phyloP scores from a whole-genome alignment of 1,140 invertebrate genomes.

The Aphis gossypii region DNA sequence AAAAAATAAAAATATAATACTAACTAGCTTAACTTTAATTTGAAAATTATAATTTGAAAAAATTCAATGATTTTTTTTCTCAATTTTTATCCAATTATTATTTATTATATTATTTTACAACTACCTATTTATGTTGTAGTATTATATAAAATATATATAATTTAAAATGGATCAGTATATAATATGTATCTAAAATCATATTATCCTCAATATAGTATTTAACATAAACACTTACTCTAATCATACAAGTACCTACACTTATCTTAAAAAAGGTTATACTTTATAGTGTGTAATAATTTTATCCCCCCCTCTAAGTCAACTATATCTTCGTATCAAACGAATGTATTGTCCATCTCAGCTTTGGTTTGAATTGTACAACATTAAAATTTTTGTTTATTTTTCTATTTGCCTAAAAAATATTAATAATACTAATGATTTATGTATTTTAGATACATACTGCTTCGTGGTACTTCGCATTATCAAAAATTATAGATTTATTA shows the following conservation, averaged over 20 bases:
- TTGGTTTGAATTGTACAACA: too few relatives aligned
- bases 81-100: neutral
- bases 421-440: neutral
- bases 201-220: neutral
- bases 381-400: neutral
- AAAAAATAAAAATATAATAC: too few relatives aligned
- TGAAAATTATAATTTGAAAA: too few relatives aligned
- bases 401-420: neutral
- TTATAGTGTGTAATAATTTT: too few relatives aligned
- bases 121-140: neutral
- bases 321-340: too few relatives aligned
- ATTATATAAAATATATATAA: neutral
- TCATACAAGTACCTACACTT: neutral
- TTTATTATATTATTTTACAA: neutral
- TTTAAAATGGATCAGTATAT: neutral
- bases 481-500: constrained; percentile 65
- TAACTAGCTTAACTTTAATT: too few relatives aligned
- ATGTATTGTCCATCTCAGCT: too few relatives aligned
- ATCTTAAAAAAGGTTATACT: too few relatives aligned
- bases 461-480: constrained; percentile 73
- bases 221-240: neutral
- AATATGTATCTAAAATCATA: neutral
- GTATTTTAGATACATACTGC: constrained; percentile 69
- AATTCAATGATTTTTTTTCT: too few relatives aligned
- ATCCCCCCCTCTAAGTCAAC: too few relatives aligned